These are phyloP conservation scores for Platichthys flesus DNA, from an alignment of 2,113 vertebrate species.

Conservation along the genomic window DNA sequence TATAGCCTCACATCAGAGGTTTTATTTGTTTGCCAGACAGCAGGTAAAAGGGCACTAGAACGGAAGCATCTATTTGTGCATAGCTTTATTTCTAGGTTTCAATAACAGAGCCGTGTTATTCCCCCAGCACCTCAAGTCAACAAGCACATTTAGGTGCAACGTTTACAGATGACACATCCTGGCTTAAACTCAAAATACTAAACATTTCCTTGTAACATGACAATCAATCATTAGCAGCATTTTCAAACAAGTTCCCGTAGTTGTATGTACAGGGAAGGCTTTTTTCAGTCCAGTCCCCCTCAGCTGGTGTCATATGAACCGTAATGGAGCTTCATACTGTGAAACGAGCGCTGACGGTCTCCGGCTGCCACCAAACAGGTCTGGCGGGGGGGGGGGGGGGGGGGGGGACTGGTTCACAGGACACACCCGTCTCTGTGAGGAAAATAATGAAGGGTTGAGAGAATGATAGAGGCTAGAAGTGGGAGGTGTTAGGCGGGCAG, in stretches of 20 bases:
- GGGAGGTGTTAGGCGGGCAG: conserved; percentile 41
- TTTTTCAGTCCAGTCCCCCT: not conserved
- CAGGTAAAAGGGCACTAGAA: not conserved
- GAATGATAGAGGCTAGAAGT: not conserved
- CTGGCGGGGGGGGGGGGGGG: conserved; percentile 64
- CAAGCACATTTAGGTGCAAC: not conserved
- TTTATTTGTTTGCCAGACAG: not conserved
- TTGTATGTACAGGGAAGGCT: not conserved
- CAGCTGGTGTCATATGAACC: conserved; percentile 47
- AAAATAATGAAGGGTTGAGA: conserved; percentile 43
- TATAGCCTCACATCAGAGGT: not conserved
- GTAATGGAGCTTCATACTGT: not conserved
- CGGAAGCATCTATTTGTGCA: not conserved
- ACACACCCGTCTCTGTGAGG: conserved; percentile 46
- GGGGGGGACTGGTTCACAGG: conserved; percentile 27
- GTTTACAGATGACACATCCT: not conserved
- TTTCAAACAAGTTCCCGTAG: not conserved
- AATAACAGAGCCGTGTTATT: not conserved
- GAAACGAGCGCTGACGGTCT: conserved; percentile 11
- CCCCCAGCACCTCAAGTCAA: not conserved
- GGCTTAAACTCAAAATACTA: not conserved
- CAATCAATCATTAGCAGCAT: not conserved
- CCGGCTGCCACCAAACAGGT: conserved; percentile 65
- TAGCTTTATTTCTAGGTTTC: not conserved
- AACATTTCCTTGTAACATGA: not conserved